Evolutionary conservation across 2,888 invertebrate genomes (phyloP).

Genomic region (Elegia similella): DNA sequence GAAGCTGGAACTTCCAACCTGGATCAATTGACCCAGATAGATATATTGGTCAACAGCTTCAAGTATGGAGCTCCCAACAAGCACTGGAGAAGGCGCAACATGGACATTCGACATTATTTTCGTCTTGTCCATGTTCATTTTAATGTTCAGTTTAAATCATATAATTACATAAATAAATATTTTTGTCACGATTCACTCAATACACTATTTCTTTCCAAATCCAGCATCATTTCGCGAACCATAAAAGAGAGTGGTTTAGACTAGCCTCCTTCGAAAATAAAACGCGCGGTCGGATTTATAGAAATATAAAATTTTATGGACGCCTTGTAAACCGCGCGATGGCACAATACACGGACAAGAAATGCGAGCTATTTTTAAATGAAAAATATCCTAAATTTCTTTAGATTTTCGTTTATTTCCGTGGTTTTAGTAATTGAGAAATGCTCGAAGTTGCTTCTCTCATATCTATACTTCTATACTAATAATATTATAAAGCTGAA

Average conservation of each 20-base stretch:
- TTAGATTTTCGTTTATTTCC: background rate
- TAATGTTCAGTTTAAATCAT: no score
- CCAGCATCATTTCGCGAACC: background rate
- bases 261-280: constrained; percentile 9
- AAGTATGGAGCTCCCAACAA: no score
- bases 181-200: background rate
- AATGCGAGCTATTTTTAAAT: background rate
- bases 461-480: no score
- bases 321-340: background rate
- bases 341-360: background rate
- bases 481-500: no score
- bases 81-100: no score
- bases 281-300: constrained; percentile 6
- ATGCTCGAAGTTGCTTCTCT: no score
- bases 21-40: no score
- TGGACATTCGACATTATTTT: no score
- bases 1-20: no score
- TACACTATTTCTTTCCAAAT: constrained; percentile 5
- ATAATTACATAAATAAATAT: background rate
- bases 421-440: background rate
- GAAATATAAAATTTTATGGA: constrained; percentile 12
- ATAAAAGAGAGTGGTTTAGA: constrained; percentile 12
- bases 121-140: no score
- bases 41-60: no score
- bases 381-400: background rate